phyloP scores from a whole-genome alignment of 2,888 invertebrate species.

The Lumbricus terrestris region DNA sequence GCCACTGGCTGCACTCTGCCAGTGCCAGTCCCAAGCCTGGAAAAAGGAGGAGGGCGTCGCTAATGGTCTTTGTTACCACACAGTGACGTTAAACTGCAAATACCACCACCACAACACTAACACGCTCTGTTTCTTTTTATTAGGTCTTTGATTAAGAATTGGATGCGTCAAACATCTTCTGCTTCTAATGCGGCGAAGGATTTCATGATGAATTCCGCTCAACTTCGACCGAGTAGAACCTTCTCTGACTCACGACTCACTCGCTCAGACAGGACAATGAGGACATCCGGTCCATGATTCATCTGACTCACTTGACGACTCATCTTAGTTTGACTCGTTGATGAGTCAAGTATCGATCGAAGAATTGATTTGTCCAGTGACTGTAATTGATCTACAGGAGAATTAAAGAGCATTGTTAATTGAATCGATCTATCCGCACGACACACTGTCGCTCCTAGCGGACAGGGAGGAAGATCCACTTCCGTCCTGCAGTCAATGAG shows the following conservation, averaged over 20 bases:
- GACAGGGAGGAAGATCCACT: conserved; percentile 3
- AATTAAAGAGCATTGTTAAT: neutral
- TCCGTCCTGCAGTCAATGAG: neutral
- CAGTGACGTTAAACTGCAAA: too few relatives aligned
- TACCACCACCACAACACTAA: too few relatives aligned
- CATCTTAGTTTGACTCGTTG: too few relatives aligned
- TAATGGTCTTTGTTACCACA: too few relatives aligned
- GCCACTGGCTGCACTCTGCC: too few relatives aligned
- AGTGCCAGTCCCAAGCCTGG: too few relatives aligned
- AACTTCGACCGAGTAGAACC: neutral
- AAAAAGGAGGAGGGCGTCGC: too few relatives aligned
- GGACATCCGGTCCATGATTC: neutral
- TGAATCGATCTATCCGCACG: neutral
- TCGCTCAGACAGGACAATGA: neutral
- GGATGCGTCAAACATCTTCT: neutral
- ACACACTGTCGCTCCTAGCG: neutral
- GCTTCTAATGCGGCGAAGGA: too few relatives aligned
- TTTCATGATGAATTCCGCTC: neutral
- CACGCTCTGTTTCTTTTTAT: too few relatives aligned
- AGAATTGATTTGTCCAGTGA: neutral
- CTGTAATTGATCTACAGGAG: neutral
- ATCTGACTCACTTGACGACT: too few relatives aligned
- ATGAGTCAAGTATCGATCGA: neutral
- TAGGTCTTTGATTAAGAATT: neutral
- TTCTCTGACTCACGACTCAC: neutral